A percentile compares a stretch with the other conserved stretches of the same genome.
Evolutionary conservation across 1,140 invertebrate species (phyloP).

Genomic region (Coenobita brevimanus): DNA sequence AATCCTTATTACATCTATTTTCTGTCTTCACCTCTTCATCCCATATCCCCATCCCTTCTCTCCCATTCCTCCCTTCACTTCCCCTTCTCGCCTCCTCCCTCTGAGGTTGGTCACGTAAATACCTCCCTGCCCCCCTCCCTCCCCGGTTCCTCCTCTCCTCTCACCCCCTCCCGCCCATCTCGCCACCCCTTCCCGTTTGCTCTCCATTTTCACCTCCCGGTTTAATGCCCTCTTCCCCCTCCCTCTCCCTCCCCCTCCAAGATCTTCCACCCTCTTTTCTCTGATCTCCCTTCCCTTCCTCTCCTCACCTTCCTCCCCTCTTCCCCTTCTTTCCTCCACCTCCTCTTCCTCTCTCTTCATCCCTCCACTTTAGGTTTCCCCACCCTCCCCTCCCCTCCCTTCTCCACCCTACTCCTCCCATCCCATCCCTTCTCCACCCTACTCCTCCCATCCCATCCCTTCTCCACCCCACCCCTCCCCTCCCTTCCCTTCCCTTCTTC

Average conservation of each 20-base stretch:
- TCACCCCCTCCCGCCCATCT: neutral
- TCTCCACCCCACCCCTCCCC: no score
- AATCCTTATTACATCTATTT: no score
- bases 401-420: neutral
- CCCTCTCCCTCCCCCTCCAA: no score
- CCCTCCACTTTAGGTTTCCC: slow-evolving; percentile 4
- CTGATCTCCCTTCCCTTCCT: neutral
- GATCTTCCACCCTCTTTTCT: neutral
- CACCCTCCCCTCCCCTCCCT: slow-evolving; percentile 21
- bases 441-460: no score
- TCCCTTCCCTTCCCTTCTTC: no score
- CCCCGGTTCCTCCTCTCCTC: neutral
- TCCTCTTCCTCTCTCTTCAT: slow-evolving; percentile 11
- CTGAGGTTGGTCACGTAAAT: no score
- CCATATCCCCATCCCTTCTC: no score
- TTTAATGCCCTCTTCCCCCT: neutral
- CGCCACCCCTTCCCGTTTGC: neutral
- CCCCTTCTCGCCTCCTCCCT: no score
- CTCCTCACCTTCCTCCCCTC: neutral
- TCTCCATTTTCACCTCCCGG: neutral
- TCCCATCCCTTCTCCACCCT: neutral
- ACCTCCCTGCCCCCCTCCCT: neutral
- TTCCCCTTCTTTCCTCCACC: slow-evolving; percentile 18
- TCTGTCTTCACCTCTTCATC: no score
- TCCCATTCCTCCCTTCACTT: no score